These are phyloP conservation scores for Euura lappo DNA, from an alignment of 1,140 invertebrate genomes.

Conservation along the genomic window DNA sequence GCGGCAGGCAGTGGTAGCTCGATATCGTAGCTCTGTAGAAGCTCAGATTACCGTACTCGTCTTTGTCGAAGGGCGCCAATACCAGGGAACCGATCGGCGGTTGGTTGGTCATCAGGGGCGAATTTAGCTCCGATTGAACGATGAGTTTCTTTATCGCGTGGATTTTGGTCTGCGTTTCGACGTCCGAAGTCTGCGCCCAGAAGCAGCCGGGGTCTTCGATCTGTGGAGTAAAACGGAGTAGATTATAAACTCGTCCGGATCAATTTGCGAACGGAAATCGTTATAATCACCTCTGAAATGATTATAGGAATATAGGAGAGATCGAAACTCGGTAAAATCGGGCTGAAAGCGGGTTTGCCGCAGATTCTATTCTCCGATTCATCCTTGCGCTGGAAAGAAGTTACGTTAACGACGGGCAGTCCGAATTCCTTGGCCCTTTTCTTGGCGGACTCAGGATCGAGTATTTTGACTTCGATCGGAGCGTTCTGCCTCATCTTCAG, in stretches of 20 bases:
- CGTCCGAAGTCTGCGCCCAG: conserved; percentile 64
- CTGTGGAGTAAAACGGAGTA: conserved; percentile 46
- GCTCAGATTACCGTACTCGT: conserved; percentile 25
- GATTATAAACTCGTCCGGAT: conserved; percentile 15
- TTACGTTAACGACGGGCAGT: neutral
- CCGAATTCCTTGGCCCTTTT: conserved; percentile 22
- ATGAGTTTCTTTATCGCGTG: conserved; percentile 38
- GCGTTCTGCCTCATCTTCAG: conserved; percentile 72
- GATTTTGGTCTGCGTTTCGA: conserved; percentile 37
- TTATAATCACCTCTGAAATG: conserved; percentile 55
- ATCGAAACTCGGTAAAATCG: conserved; percentile 60
- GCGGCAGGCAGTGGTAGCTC: conserved; percentile 21
- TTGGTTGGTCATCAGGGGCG: neutral
- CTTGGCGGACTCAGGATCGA: conserved; percentile 39
- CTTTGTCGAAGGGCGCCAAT: conserved; percentile 42
- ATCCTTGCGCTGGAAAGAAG: neutral
- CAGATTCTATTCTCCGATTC: conserved; percentile 21
- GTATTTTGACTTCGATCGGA: conserved; percentile 60
- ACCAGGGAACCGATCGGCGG: conserved; percentile 39
- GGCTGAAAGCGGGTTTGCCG: conserved; percentile 38
- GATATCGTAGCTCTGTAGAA: conserved; percentile 54
- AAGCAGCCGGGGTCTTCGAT: conserved; percentile 66
- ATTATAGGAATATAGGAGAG: conserved; percentile 54
- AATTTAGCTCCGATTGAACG: conserved; percentile 21
- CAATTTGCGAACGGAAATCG: conserved; percentile 3